Percentiles rank a stretch among this genome's conserved stretches.
Evolutionary conservation across 2,113 vertebrate genomes (phyloP).

Genomic region (Physeter macrocephalus): DNA sequence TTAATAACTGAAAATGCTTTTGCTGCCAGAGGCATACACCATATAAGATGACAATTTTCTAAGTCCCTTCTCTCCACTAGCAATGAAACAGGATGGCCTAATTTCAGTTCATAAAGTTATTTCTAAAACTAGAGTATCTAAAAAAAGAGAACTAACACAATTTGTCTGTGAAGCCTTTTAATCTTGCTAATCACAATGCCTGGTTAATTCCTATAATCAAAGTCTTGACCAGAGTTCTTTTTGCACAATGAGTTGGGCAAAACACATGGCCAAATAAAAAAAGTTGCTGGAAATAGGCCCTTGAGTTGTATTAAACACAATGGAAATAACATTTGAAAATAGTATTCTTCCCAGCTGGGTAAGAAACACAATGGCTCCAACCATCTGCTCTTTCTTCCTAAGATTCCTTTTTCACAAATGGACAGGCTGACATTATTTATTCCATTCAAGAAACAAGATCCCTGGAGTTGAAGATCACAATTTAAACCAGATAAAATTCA

Average conservation of each 20-base stretch:
- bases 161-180: conserved; percentile 44
- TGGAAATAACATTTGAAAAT: conserved; percentile 65
- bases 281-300: conserved; percentile 62
- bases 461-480: background rate
- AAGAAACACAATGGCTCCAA: conserved; percentile 44
- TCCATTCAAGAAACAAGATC: conserved; percentile 48
- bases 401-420: conserved; percentile 45
- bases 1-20: conserved; percentile 35
- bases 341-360: conserved; percentile 56
- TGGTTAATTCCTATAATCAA: conserved; percentile 54
- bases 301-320: conserved; percentile 63
- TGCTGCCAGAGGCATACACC: background rate
- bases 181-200: conserved; percentile 21
- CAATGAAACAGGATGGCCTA: background rate
- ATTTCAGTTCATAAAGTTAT: conserved; percentile 46
- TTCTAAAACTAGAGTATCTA: conserved; percentile 13
- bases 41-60: conserved; percentile 32
- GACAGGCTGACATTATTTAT: conserved; percentile 31
- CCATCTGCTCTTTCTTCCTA: conserved; percentile 51
- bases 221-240: conserved; percentile 53
- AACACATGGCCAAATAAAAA: conserved; percentile 74
- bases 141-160: background rate
- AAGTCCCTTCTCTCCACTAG: conserved; percentile 15
- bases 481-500: conserved; percentile 50
- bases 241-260: conserved; percentile 21